phyloP scores from a whole-genome alignment of 1,140 invertebrate genomes.

The Belonocnema kinseyi region DNA sequence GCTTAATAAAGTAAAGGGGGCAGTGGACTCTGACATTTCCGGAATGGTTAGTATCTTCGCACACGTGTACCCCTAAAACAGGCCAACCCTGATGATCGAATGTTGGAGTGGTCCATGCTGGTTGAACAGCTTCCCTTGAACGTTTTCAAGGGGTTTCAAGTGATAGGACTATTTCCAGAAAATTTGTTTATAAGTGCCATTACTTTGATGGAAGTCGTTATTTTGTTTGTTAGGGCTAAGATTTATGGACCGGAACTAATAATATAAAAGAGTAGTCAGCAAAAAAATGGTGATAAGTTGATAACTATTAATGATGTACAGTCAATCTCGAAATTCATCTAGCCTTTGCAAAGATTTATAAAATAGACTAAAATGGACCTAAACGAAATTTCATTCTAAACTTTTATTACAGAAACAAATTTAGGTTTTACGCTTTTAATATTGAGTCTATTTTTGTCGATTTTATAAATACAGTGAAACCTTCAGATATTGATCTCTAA shows the following conservation, averaged over 20 bases:
- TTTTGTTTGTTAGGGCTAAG: too few species aligned
- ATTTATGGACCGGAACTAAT: too few species aligned
- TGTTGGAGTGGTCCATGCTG: not conserved
- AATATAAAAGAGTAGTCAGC: too few species aligned
- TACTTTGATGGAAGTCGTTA: too few species aligned
- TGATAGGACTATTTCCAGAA: not conserved
- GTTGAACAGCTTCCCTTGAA: not conserved
- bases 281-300: too few species aligned
- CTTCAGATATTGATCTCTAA: too few species aligned
- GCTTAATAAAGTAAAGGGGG: not conserved
- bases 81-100: not conserved
- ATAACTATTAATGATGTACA: too few species aligned
- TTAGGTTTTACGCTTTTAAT: not conserved
- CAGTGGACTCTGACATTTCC: constrained; percentile 45
- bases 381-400: not conserved
- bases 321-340: too few species aligned
- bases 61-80: not conserved
- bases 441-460: not conserved
- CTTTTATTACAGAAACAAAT: not conserved
- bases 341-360: too few species aligned
- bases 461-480: not conserved
- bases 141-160: not conserved
- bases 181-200: too few species aligned
- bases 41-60: constrained; percentile 48
- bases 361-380: too few species aligned